Base-by-base conservation (phyloP, 2,888 invertebrate species). In the Buathra laborator region DNA sequence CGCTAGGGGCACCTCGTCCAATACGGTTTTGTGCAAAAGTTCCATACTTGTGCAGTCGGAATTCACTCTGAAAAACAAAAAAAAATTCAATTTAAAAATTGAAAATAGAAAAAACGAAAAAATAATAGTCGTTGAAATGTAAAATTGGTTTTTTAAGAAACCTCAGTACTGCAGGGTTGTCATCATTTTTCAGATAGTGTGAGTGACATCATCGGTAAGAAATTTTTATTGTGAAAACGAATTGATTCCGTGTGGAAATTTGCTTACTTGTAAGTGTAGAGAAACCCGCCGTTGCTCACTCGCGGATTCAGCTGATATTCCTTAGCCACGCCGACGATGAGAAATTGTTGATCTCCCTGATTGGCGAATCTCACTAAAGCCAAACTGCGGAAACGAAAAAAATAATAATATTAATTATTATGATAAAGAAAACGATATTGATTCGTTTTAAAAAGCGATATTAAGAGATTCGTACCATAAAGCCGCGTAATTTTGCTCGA, bases 401-500 rank as follows among this genome's bases (percentile, higher is more conserved):
- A 6, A 32, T 10, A 32, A 37, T 19, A 37, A 43, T 62, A 24
- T 64, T 64, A 51, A 37, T 14, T 48, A 37, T 37, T 37, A 9
- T 37, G 0, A 37, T 9, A 37, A 37, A 5, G 37, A 37, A 1
- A 37, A 7, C 7, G 5, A 5, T 5, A 1, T 9, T 7, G 2
- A 37, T 6, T 53, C 9, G 53, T 19, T 53, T 19, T 10, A 19
- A 3, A 9, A 3, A 5, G 53, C 7, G 7, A 19, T 6, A 16
- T 10, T 89, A 37, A 7, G 7, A 37, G 37, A 37, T 37, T 0
- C 37, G 37, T 88, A 96, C 93, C 98, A 97, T 94, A 98, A 96
- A 0, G 99, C 99, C 0, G 99, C 99, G 93, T 99, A 98, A 94
- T 99, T 99, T 94, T 99, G 99, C 87, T 98, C 98, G 56, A 99